Conservation (phyloP, 2,113 vertebrate species). For the Suricata suricatta region DNA sequence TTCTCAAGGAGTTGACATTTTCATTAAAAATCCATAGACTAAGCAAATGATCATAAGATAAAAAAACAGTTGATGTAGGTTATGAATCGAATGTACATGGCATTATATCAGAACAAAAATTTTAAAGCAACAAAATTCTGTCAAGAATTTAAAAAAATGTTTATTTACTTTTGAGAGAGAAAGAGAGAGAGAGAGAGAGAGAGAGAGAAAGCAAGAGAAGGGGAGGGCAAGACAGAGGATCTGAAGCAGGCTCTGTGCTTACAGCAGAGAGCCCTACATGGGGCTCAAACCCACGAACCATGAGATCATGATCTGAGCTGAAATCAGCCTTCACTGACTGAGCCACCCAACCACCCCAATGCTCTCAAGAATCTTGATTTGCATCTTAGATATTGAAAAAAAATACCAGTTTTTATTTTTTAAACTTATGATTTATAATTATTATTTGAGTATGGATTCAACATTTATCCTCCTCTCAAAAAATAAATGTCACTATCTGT, state of each 20-base stretch:
- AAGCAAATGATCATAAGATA: neutral
- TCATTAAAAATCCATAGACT: neutral
- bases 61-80: neutral
- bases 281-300: too few species aligned
- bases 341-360: neutral
- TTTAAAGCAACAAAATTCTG: neutral
- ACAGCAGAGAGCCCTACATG: too few species aligned
- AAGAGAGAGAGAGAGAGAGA: too few species aligned
- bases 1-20: neutral
- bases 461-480: neutral
- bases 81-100: neutral
- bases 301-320: too few species aligned
- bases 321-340: too few species aligned
- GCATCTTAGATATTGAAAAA: neutral
- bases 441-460: neutral
- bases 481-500: neutral
- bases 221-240: too few species aligned
- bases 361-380: neutral
- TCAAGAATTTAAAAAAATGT: neutral
- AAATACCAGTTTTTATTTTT: neutral
- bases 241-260: too few species aligned
- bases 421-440: neutral
- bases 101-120: neutral
- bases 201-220: too few species aligned
- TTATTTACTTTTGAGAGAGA: too few species aligned